Evolutionary conservation across 2,113 vertebrate species (phyloP), one percentile per base, ranked within the genome.

Genomic region (Toxostoma redivivum): DNA sequence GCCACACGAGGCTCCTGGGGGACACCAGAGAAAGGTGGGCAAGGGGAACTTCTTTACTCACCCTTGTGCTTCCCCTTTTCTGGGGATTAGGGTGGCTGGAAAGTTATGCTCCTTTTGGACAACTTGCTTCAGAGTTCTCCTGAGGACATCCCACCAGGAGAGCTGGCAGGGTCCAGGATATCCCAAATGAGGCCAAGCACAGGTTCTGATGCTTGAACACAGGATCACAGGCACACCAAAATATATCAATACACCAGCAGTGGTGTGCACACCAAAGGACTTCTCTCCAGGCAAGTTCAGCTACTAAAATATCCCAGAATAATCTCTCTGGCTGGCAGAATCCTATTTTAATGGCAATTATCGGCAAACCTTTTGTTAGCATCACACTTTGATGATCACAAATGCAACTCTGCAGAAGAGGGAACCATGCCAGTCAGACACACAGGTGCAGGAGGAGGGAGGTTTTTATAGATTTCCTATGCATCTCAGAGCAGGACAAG

Each of bases 201-300:
- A 6, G 81, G 60, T 40, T 6, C 20, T 22, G 22, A 3, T 2
- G 31, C n/a, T 35, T 13, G 11, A 20, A 7, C 51, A 7, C 30
- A 13, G 30, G 18, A 67, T 67, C 35, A 4, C 28, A 31, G 44
- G 25, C 19, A 9, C 6, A 1, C 35, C 62, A 22, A 37, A 50
- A 40, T 3, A 10, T 1, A 35, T 16, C 16, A 1, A 9, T 4
- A 4, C 9, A 7, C 40, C 64, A 35, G 3, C 12, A 15, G 5
- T 4, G 18, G 24, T 0, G 30, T 12, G 69, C 60, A n/a, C 70
- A 53, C 45, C n/a, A 22, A 24, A 16, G 50, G 69, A 14, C 2
- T 64, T 18, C 70, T 47, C 74, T 53, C 61, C 61, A 44, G 64
- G 69, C 54, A 40, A 37, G 33, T 33, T 30, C 51, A 9, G 30